Base-by-base conservation (phyloP, 2,113 vertebrate species). In the Lepus timidus region DNA sequence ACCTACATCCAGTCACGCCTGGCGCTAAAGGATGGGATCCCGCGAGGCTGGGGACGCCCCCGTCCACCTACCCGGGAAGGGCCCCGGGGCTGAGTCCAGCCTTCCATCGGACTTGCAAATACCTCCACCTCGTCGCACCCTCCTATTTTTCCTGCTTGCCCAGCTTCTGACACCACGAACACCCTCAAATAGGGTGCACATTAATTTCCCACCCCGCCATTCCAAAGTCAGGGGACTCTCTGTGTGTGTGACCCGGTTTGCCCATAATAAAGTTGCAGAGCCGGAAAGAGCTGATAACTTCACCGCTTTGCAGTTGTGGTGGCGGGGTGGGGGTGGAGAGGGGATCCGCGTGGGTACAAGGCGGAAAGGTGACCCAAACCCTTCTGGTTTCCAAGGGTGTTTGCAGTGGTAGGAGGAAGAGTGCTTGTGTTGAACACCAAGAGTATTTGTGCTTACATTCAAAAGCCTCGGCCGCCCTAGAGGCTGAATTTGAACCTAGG, bases 401-500 rank as follows among this genome's bases (percentile, higher is more conserved):
- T 58, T 17, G 55, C 55, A 11, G 23, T 58, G 9, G 55, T 16
- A 33, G 9, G 3, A 31, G 8, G 6, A 17, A 6, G 2, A n/a
- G 31, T 27, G 13, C 52, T 75, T 70, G 9, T 6, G 22, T 39
- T 33, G 67, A 94, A 58, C 4, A 8, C 55, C 55, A 58, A 9
- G 44, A 44, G 55, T 25, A 33, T 87, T 65, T n/a, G 11, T 81
- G 17, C 29, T 82, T 82, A 12, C 61, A 71, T 70, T 82, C 64
- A 88, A 85, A 97, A 87, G 9, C 31, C 20, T 70, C 22, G 23
- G 62, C 29, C 68, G 52, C 3, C 7, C 25, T 2, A 51, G 4
- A 31, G 4, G 10, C 12, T 10, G 36, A 67, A 65, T 79, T 95
- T 96, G 90, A 93, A 95, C 65, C 74, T n/a, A 65, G 85, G 95